Base-by-base conservation (phyloP, 2,888 invertebrate species). In the Strigamia maritima region DNA sequence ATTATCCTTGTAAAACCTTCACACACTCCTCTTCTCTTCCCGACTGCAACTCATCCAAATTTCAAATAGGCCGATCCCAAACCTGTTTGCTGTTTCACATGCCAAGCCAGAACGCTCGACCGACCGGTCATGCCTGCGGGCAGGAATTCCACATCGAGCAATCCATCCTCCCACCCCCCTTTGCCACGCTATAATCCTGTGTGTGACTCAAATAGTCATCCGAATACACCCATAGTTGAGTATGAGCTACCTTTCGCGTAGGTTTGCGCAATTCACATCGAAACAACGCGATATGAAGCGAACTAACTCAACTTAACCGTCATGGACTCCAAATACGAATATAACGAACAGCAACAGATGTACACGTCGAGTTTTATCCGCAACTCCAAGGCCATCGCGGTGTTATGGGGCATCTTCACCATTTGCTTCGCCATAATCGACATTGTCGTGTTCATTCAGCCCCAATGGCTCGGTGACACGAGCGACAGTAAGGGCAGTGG, bases 321-420 rank as follows among this genome's bases (percentile, higher is more conserved):
- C 49, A 79, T 94, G 94, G 94, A 94, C 84, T 94, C 94, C 81
- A 95, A 94, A 89, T 93, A 95, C 85, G 94, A 95, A 86, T 95
- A 95, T 88, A 94, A 94, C 84, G 94, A 95, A 87, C 93, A 94
- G 83, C 92, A 93, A 83, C 94, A 95, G 87, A 90, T 94, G 86
- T 94, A 94, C 88, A 94, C 94, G 82, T 93, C 94, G 81, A 94
- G 93, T 88, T 95, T 95, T 86, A 93, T 82, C 19, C 81, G 87
- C 44, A 87, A 88, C 83, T 86, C 87, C 76, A 83, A 87, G 80
- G 97, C 97, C 77, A 95, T 98, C 82, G 97, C 96, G 78, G 97
- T 98, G 81, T 90, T 98, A 83, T 98, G 98, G 98, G 97, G 94
- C 81, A 94, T 98, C 85, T 97, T 98, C 87, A 95, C 96, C 82